Base-by-base conservation (phyloP, 2,888 invertebrate species). In the Ctena decussata region DNA sequence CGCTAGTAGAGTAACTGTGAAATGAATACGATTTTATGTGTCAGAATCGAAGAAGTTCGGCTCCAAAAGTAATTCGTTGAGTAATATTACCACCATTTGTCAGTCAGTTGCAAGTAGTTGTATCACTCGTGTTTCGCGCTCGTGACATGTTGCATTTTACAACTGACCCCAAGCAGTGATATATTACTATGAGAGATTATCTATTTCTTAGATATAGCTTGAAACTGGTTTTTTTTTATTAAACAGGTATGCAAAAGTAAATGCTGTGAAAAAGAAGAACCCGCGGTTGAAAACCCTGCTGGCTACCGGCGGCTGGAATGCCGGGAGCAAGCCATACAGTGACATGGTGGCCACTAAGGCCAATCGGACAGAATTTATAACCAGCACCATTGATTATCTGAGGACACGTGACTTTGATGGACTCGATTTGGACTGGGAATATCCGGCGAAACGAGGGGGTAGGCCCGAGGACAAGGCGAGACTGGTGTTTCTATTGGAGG, bases 401-500 rank as follows among this genome's bases (percentile, higher is more conserved):
- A 72, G 92, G n/a, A 69, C 80, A 15, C 70, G 90, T 18, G 82
- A 83, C 27, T 93, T 93, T 77, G 92, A 93, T 78, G 93, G 93
- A 11, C 83, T 92, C 6, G 92, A 91, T 65, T 87, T 93, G 74
- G 93, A 93, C 78, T 93, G 92, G 92, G 93, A 93, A 74, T 94
- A 93, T 78, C 94, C 94, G 6, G 92, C 88, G 2, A 89, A 78
- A 41, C 80, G 93, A 57, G 92, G 93, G 2, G 91, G 93, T 15
- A 84, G 90, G 30, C 90, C 91, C 0, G 91, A 90, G 49, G 91
- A 91, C 49, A 91, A 87, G 75, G 84, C 83, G 3, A 90, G 87
- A 32, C 80, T 90, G 11, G 82, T 84, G 21, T 72, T 77, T 18
- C 57, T 91, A 11, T 32, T 88, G 39, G 77, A 84, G 37, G 91